Evolutionary conservation across 2,888 invertebrate species (phyloP), one percentile per base, ranked within the genome.

Genomic region (Coelinius sp.): DNA sequence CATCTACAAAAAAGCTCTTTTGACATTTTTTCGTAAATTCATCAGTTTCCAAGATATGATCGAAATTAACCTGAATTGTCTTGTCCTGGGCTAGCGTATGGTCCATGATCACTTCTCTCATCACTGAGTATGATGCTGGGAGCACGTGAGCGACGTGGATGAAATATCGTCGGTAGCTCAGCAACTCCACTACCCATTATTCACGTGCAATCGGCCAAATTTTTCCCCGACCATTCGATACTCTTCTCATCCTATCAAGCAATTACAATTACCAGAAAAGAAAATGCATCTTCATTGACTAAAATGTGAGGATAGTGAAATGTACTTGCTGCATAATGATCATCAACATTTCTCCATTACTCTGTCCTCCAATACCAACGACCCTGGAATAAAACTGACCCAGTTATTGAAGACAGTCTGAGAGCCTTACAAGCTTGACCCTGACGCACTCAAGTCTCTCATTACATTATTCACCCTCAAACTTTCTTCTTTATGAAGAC

Each of bases 121-220:
- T 86, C 86, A 65, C 77, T 82, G 69, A 83, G 80, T 44, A 83
- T 79, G 25, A 85, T 82, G 73, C 82, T 82, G 46, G 85, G 83
- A 22, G 83, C 79, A 71, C 83, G 82, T 66, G 83, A 84, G 73
- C 85, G 82, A 75, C 84, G 82, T 31, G 86, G 86, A 75, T 86
- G 86, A 79, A 85, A 86, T 79, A 86, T 86, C n/a, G 86, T 86
- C 17, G 85, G 79, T 65, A 86, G 83, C 73, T 86, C 86, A 70
- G 80, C 76, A 71, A 82, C 81, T 73, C 84, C 83, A 74, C 85
- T 85, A 71, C 83, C 83, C 86, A 86, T 85, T 44, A 17, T 77
- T 79, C 38, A 70, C 31, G 70, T 77, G 74, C 73, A 73, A 76
- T 12, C 72, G 76, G 74, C 74, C 69, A 76, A 70, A 71, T 53